Conservation (phyloP, 2,113 vertebrate genomes). For the Capra hircus region DNA sequence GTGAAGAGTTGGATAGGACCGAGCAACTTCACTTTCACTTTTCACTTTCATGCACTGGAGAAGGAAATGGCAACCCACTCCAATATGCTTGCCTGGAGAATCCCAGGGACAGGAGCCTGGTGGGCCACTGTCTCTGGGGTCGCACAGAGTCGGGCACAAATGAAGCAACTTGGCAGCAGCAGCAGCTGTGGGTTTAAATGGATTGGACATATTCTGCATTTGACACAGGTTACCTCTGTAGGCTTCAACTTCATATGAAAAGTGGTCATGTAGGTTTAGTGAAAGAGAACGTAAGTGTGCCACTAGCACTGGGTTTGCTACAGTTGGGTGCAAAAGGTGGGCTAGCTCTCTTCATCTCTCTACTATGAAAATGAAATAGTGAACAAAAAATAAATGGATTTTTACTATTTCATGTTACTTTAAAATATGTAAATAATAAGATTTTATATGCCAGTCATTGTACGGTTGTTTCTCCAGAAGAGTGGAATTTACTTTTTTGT, state of each 20-base stretch:
- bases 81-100: too few relatives aligned
- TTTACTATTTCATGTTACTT: neutral
- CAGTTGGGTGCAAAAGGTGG: accelerated
- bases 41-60: too few relatives aligned
- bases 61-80: too few relatives aligned
- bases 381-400: neutral
- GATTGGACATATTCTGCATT: neutral
- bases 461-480: neutral
- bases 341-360: neutral
- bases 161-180: too few relatives aligned
- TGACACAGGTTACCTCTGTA: neutral
- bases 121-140: accelerated
- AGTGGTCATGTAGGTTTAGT: neutral
- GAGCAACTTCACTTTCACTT: too few relatives aligned
- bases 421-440: neutral
- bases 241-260: neutral
- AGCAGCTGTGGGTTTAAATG: neutral
- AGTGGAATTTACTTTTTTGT: neutral
- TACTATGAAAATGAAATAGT: neutral
- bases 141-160: too few relatives aligned
- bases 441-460: neutral
- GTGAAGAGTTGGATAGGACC: too few relatives aligned
- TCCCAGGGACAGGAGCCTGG: too few relatives aligned
- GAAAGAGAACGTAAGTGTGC: neutral
- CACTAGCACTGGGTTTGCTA: neutral